Conservation (phyloP, 2,888 invertebrate species). For the Chrysomela aeneicollis region DNA sequence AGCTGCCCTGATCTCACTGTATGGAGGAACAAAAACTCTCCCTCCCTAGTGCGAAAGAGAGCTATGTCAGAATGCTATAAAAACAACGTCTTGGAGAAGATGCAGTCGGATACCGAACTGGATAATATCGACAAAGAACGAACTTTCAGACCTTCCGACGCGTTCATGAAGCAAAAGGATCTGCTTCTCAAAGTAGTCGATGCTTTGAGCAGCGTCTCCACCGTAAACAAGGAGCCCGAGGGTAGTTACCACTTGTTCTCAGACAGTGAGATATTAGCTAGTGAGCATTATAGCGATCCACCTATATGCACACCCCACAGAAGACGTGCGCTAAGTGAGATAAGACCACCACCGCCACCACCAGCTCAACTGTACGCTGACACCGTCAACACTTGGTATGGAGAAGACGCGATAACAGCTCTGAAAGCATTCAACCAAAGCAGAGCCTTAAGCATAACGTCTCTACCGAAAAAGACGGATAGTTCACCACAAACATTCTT, state of each 20-base stretch:
- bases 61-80: constrained; percentile 71
- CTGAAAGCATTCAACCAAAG: constrained; percentile 61
- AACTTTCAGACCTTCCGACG: constrained; percentile 73
- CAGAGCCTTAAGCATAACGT: constrained; percentile 41
- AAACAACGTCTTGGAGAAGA: constrained; percentile 68
- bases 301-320: constrained; percentile 40
- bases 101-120: constrained; percentile 70
- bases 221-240: constrained; percentile 50
- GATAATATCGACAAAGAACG: constrained; percentile 77
- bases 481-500: constrained; percentile 23
- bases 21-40: constrained; percentile 61
- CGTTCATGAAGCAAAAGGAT: constrained; percentile 78
- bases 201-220: constrained; percentile 70
- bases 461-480: constrained; percentile 23
- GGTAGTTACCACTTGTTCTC: constrained; percentile 74
- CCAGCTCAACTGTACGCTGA: constrained; percentile 53
- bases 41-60: constrained; percentile 62
- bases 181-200: constrained; percentile 79
- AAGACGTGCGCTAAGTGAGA: constrained; percentile 69
- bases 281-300: constrained; percentile 64
- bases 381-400: constrained; percentile 72
- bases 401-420: constrained; percentile 69
- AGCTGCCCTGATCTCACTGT: constrained; percentile 78
- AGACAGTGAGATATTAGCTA: constrained; percentile 77
- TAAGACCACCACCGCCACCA: constrained; percentile 57